Evolutionary conservation across 1,140 invertebrate genomes (phyloP), one percentile per base, ranked within the genome.

Genomic region (Hylaeus anthracinus): DNA sequence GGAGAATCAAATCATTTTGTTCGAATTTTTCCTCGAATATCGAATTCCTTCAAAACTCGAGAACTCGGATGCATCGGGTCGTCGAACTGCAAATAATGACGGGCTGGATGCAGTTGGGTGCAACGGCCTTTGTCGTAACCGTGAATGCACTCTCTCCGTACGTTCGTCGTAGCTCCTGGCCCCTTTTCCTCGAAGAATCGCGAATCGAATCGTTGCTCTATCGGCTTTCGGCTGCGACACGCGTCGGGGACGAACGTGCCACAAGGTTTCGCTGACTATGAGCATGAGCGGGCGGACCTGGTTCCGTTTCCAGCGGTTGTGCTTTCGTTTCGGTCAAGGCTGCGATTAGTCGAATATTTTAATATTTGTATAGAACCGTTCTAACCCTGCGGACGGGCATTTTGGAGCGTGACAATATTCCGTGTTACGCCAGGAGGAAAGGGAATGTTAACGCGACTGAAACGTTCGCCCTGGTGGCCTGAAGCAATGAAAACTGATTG

Each of bases 81-180:
- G 41, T 14, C 75, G 66, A 79, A 73, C 61, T 61, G 51, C 51
- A 48, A 63, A 72, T 53, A 72, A 72, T 58, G 67, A 73, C 60
- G 45, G 56, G 37, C 66, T 41, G 53, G 51, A 67, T 56, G 73
- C 53, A 76, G 51, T 67, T 60, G 69, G 60, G 78, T 80, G 72
- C 78, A 80, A 80, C 72, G 78, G 63, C 72, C 72, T 80, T 80
- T 74, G 78, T 75, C 61, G 78, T 80, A 80, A 80, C 53, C 70
- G 53, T 60, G 53, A 61, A 74, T 64, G 78, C n/a, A 72, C 60
- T 73, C 78, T 79, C 61, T 79, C 71, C 55, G 43, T 76, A 51
- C 15, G 9, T 60, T 60, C 10, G 37, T 73, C 15, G 48, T 10
- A 39, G 10, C 72, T 74, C n/a, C 3, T 66, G 39, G 37, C 63